These are phyloP conservation scores for Rosalia funebris DNA, from an alignment of 2,888 invertebrate species.

Conservation along the genomic window DNA sequence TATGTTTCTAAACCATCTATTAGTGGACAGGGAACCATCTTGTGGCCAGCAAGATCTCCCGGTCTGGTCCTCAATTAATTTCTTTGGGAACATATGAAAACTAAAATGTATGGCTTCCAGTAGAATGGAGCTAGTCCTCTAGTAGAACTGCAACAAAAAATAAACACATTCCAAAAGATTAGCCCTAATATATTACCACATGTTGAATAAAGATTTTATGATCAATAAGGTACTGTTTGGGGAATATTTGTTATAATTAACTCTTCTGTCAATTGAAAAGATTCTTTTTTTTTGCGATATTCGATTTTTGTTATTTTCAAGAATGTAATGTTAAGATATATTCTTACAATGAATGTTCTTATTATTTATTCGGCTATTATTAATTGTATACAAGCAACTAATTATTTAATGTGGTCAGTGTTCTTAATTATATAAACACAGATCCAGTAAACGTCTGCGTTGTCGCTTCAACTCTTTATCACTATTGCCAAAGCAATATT, in stretches of 20 bases:
- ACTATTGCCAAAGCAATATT: too few species aligned
- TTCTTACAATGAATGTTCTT: too few species aligned
- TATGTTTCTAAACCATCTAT: neutral
- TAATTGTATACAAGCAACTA: too few species aligned
- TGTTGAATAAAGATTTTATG: neutral
- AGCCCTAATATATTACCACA: neutral
- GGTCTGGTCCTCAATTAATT: neutral
- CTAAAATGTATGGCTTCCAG: neutral
- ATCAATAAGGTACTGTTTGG: neutral
- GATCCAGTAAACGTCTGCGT: too few species aligned
- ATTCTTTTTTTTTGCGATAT: too few species aligned
- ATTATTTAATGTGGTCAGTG: too few species aligned
- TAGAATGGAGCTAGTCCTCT: neutral
- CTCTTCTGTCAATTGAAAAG: too few species aligned
- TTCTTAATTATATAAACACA: too few species aligned
- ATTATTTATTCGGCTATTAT: too few species aligned
- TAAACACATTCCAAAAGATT: neutral
- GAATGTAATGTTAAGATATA: too few species aligned
- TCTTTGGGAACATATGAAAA: neutral
- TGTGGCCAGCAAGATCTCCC: neutral
- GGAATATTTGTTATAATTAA: neutral
- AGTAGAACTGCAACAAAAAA: neutral
- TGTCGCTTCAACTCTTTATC: too few species aligned
- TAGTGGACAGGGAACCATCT: neutral
- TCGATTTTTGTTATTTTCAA: too few species aligned